Evolutionary conservation across 2,797 vertebrate species (phyloP).

Genomic region (Dermochelys coriacea): DNA sequence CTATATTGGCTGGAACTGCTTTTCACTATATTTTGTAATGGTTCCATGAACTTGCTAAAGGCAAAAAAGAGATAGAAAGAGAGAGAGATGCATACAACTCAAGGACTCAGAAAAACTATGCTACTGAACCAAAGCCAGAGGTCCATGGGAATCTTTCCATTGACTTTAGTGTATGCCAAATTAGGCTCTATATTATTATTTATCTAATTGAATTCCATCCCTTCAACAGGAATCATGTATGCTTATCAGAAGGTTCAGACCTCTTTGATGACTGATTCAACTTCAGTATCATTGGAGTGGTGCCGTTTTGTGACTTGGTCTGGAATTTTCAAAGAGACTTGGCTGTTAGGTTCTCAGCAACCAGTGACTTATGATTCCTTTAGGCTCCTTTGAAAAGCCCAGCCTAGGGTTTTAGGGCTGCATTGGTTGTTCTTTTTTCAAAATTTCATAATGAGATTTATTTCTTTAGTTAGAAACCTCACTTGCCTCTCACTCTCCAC

Average conservation of each 20-base stretch:
- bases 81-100: not conserved
- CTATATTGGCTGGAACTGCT: not conserved
- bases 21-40: not conserved
- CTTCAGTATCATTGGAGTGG: no score
- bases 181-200: not conserved
- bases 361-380: not conserved
- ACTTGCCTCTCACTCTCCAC: not conserved
- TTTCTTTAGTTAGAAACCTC: not conserved
- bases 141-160: not conserved
- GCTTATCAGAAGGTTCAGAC: no score
- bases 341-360: not conserved
- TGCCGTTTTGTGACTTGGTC: no score
- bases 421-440: not conserved
- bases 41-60: not conserved
- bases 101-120: not conserved
- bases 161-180: not conserved
- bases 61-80: not conserved
- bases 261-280: no score
- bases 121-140: not conserved
- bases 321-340: no score
- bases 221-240: no score
- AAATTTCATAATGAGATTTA: not conserved
- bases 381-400: not conserved
- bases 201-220: no score
- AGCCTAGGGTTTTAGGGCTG: fast-evolving